Percentiles rank a stretch among this genome's conserved stretches.
These are phyloP conservation scores for Bombus impatiens DNA, from an alignment of 1,140 invertebrate genomes.

Conservation along the genomic window DNA sequence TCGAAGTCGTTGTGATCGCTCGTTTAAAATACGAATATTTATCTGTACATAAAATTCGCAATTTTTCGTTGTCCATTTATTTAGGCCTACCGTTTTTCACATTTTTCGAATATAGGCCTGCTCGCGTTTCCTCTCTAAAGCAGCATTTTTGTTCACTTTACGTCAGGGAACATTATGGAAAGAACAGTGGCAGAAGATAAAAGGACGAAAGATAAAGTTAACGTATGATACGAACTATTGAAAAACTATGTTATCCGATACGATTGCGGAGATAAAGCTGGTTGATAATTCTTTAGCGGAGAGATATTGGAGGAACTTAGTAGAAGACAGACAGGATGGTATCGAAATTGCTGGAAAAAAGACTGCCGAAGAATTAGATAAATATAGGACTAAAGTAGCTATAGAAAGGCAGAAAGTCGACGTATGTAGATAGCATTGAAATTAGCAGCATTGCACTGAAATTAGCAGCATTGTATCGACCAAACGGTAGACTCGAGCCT, in stretches of 20 bases:
- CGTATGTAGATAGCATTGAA: too few relatives aligned
- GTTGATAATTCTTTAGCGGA: neutral
- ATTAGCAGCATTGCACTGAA: too few relatives aligned
- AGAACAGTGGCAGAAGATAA: neutral
- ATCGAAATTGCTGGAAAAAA: neutral
- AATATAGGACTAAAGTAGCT: neutral
- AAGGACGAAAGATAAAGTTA: neutral
- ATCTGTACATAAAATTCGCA: conserved; percentile 30
- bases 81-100: neutral
- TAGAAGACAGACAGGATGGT: neutral
- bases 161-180: too few relatives aligned
- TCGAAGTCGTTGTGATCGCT: conserved; percentile 31
- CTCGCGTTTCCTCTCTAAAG: neutral
- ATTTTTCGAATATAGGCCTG: too few relatives aligned
- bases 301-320: too few relatives aligned
- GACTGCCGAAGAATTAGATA: neutral
- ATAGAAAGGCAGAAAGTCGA: too few relatives aligned
- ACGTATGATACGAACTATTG: neutral
- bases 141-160: neutral
- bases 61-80: conserved; percentile 26
- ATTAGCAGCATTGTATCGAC: too few relatives aligned
- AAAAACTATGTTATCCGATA: neutral
- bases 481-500: too few relatives aligned
- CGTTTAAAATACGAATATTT: conserved; percentile 31
- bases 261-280: neutral